Evolutionary conservation across 1,140 invertebrate species (phyloP), one percentile per base, ranked within the genome.

Genomic region (Drosophila kepulauana): DNA sequence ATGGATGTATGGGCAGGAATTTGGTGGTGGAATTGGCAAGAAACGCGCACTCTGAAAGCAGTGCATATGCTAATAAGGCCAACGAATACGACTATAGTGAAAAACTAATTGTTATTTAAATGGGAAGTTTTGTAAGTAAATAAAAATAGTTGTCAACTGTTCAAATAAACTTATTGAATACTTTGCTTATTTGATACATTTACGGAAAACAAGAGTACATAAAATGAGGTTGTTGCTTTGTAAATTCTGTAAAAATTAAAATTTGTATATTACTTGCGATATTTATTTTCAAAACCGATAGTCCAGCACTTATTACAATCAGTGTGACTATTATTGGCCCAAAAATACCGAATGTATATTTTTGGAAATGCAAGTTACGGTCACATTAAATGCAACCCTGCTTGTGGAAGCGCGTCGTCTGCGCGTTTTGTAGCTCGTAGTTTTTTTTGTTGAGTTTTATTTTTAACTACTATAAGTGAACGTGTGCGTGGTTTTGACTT

Each of bases 371-470:
- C 4, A 13, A 43, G 11, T 43, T 43, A n/a, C 11, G 41, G 41
- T 13, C 41, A 43, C n/a, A 13, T n/a, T 13, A n/a, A 43, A 43
- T 81, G 54, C 79, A 78, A 71, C 78, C 48, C 78, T 81, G 79
- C n/a, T 48, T 49, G 13, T 71, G 38, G 38, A 76, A 78, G 70
- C 79, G 79, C 81, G 81, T 84, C 81, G 63, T 70, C 63, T 79
- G 77, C 81, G 81, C 80, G 49, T 68, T 68, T 84, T 84, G 70
- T 77, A 75, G 71, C 78, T 81, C 20, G 52, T 82, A 74, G 62
- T 69, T 74, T 76, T 74, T 69, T 74, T 76, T 84, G 81, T 80
- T 84, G 67, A 79, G 63, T 86, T 81, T 71, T 68, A 48, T 54
- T 28, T 74, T 70, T 78, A 77, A 38, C 61, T 70, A 51, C 35